Evolutionary conservation across 2,888 invertebrate genomes (phyloP).

Genomic region (Galerucella nymphaeae): DNA sequence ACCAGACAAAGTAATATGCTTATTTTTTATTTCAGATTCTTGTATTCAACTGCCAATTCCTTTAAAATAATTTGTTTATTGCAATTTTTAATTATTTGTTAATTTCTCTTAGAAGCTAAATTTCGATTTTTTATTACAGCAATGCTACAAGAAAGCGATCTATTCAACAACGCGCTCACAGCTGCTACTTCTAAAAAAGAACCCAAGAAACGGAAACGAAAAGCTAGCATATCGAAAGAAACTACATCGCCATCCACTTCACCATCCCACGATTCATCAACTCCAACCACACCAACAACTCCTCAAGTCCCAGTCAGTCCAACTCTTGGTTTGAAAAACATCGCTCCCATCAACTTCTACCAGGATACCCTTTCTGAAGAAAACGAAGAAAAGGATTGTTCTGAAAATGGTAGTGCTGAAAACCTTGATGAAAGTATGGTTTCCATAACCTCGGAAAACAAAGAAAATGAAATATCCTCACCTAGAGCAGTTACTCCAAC

Average conservation of each 20-base stretch:
- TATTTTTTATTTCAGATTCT: neutral
- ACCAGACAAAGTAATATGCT: too few species aligned
- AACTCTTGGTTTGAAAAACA: constrained; percentile 64
- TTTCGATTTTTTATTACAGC: constrained; percentile 66
- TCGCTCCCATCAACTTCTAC: constrained; percentile 81
- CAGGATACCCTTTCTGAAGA: constrained; percentile 81
- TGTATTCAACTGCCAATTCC: constrained; percentile 1
- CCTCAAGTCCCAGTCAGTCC: constrained; percentile 55
- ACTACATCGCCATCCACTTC: constrained; percentile 52
- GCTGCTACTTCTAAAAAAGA: constrained; percentile 81
- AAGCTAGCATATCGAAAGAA: constrained; percentile 78
- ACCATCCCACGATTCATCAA: constrained; percentile 55
- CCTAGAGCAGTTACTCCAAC: constrained; percentile 45
- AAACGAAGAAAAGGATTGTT: constrained; percentile 58
- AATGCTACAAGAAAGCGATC: constrained; percentile 87
- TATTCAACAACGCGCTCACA: constrained; percentile 93
- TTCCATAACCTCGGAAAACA: constrained; percentile 32
- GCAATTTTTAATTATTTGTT: too few species aligned
- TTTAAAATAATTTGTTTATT: neutral
- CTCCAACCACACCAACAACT: constrained; percentile 46
- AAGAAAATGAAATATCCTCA: constrained; percentile 47
- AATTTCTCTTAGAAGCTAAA: too few species aligned
- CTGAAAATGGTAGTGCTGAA: constrained; percentile 43
- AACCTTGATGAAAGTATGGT: constrained; percentile 56
- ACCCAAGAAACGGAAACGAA: constrained; percentile 81